Base-by-base conservation (phyloP, 2,797 vertebrate species). In the Danio jaintianensis region DNA sequence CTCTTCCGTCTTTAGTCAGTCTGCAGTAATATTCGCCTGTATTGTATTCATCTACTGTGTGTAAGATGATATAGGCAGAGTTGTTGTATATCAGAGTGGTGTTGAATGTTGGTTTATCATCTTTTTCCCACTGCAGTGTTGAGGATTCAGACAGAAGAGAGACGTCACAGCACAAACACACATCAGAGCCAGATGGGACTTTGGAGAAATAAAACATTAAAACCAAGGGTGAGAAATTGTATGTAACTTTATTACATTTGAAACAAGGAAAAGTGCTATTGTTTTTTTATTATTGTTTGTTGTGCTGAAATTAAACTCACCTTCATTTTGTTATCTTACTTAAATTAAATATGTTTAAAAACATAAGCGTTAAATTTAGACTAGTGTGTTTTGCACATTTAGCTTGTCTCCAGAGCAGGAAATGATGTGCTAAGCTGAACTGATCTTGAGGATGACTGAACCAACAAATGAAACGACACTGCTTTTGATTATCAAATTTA, bases 41-140 rank as follows among this genome's bases (percentile, higher is more conserved):
- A 66, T 13, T 83, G 4, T 13, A 36, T 6, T 67, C 40, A 63
- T 78, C 36, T 6, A 80, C 61, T 3, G 40, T 83, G 82, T 83
- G 67, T 80, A 80, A 76, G 42, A 83, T 72, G 66, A 83, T 71
- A 78, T 58, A 80, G 22, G 73, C 78, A 29, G 82, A 76, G 52
- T 72, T 80, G 78, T 83, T 80, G 53, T 72, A 67, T 16, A 83
- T 29, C 38, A 80, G n/a, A 48, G 78, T 80, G 61, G 42, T 77
- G 73, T 83, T 80, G 8, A 72, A 48, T 42, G 52, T 36, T 15
- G 18, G 29, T 52, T 38, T 12, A 10, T 12, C 16, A 0, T 80
- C 52, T 72, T 29, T 80, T 38, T 72, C 45, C 82, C 78, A 83
- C 20, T 55, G 43, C 13, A 80, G 29, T 43, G 50, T 72, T 62